Evolutionary conservation across 2,888 invertebrate genomes (phyloP), one percentile per base, ranked within the genome.

Genomic region (Volucella inanis): DNA sequence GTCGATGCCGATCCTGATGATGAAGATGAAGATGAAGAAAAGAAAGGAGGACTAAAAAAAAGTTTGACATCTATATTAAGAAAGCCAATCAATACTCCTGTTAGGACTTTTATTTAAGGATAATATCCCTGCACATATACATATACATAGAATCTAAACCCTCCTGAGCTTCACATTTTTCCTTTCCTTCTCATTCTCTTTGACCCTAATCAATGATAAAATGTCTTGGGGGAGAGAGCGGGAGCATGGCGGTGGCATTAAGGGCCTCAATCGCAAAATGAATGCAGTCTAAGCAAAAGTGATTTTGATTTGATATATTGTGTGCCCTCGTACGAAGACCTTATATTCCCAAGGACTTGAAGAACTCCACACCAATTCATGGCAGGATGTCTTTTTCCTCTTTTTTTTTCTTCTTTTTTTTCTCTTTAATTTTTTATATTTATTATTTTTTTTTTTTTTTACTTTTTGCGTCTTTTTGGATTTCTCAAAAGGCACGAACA

Each of bases 221-320:
- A 77, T 77, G 68, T 81, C 81, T 50, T 75, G 12, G 57, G 74
- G 54, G 41, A 76, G 50, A 11, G 52, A 59, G 38, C 15, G 49
- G 55, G 43, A 14, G 52, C 15, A 14, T 47, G 47, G 14, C 11
- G 22, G 22, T 3, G 22, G 4, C 22, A 22, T 22, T 3, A 22
- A 22, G 22, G 22, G 22, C 22, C 47, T 18, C 39, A 57, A 62
- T 54, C 72, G 65, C 72, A 72, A 81, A 85, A 81, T 85, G 71
- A 85, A 81, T 85, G 85, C 85, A 85, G 81, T 85, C 81, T 77
- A 76, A 85, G 85, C 81, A 81, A 85, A 85, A 85, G 76, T 81
- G 81, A 85, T 81, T 81, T 77, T 68, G 75, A 85, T 81, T 85
- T 85, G 68, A 85, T 77, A 68, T 77, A 81, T 83, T 78, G 72